Percentiles rank a stretch among this genome's conserved stretches.
phyloP scores from a whole-genome alignment of 2,113 vertebrate genomes.

The Erpornis zantholeuca region DNA sequence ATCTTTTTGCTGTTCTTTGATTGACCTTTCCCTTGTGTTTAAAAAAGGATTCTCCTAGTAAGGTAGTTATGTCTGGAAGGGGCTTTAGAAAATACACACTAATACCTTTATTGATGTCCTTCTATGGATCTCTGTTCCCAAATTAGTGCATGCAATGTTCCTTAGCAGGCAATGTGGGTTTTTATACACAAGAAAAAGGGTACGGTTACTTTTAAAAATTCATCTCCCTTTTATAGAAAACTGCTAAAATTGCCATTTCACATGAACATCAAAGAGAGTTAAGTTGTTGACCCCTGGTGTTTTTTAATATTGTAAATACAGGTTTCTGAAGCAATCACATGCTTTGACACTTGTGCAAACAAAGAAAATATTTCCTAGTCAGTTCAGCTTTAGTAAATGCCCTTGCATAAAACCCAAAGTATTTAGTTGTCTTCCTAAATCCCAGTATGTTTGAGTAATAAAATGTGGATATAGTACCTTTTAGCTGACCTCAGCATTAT shows the following conservation, averaged over 20 bases:
- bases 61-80: neutral
- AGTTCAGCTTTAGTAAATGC: neutral
- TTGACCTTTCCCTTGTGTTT: neutral
- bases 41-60: neutral
- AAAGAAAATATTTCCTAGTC: neutral
- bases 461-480: neutral
- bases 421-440: neutral
- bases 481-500: neutral
- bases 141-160: neutral
- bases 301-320: neutral
- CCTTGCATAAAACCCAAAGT: neutral
- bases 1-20: neutral
- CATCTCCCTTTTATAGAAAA: neutral
- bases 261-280: neutral
- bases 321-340: neutral
- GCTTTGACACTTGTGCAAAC: neutral
- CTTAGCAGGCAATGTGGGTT: neutral
- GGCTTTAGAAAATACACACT: neutral
- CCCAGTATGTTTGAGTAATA: neutral
- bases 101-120: neutral
- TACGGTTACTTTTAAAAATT: neutral
- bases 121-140: neutral
- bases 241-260: neutral
- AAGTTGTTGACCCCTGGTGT: neutral
- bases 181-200: neutral